These are phyloP conservation scores for Aspidiotus rigidus DNA, from an alignment of 2,888 invertebrate genomes.

Conservation along the genomic window DNA sequence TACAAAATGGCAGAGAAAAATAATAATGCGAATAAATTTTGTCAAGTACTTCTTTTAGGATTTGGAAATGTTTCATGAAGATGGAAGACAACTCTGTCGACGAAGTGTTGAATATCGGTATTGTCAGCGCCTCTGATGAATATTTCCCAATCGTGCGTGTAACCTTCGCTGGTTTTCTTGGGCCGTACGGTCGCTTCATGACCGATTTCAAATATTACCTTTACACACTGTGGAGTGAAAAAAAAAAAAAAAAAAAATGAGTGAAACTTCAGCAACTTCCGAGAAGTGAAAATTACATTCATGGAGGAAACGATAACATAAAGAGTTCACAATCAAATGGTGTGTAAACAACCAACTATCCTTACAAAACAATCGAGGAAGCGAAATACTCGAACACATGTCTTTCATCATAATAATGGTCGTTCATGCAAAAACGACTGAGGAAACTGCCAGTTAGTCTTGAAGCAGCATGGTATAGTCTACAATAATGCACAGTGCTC, in stretches of 20 bases:
- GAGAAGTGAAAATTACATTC: no score
- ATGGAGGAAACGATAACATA: no score
- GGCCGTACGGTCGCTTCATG: conserved; percentile 75
- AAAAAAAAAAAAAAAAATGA: neutral
- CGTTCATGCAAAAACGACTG: neutral
- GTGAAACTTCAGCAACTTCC: no score
- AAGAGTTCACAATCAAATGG: no score
- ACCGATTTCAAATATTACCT: conserved; percentile 83
- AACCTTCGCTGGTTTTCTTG: conserved; percentile 77
- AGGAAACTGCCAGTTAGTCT: neutral
- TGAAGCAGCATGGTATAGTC: neutral
- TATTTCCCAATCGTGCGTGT: conserved; percentile 96
- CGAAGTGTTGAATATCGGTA: conserved; percentile 77
- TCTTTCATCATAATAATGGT: neutral
- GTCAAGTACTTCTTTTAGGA: conserved; percentile 72
- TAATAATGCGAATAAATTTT: neutral
- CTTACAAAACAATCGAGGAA: neutral
- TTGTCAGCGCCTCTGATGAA: conserved; percentile 83
- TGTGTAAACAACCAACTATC: no score
- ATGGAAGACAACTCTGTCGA: conserved; percentile 82
- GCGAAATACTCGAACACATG: neutral
- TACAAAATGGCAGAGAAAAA: neutral
- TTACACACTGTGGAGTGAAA: conserved; percentile 46
- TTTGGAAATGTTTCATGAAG: conserved; percentile 87
- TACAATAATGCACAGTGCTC: no score